phyloP scores from a whole-genome alignment of 2,888 invertebrate species.

The Graphium colonna region DNA sequence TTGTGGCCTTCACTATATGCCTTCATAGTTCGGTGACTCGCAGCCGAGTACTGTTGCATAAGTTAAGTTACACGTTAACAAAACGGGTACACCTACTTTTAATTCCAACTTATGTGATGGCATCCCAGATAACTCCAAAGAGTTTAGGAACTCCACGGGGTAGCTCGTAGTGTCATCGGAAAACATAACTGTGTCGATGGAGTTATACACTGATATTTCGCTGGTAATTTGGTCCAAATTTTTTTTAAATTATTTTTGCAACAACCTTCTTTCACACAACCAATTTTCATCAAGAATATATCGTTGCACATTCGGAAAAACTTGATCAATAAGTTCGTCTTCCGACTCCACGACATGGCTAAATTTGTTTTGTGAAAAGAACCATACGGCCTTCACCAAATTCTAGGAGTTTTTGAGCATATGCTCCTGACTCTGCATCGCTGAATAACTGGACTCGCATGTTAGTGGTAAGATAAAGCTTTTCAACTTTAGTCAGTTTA shows the following conservation, averaged over 20 bases:
- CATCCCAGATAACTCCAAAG: slow-evolving; percentile 33
- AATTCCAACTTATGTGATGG: slow-evolving; percentile 30
- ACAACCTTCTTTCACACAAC: slow-evolving; percentile 32
- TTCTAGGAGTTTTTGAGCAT: slow-evolving; percentile 29
- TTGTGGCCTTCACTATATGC: slow-evolving; percentile 18
- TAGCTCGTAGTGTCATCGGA: slow-evolving; percentile 21
- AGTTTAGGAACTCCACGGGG: slow-evolving; percentile 33
- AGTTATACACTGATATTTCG: slow-evolving; percentile 27
- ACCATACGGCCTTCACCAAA: slow-evolving; percentile 25
- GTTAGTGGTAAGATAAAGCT: slow-evolving; percentile 32
- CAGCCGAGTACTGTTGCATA: slow-evolving; percentile 29
- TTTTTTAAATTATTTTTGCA: slow-evolving; percentile 33
- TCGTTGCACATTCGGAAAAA: slow-evolving; percentile 32
- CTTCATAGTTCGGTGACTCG: slow-evolving; percentile 25
- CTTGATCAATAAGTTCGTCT: slow-evolving; percentile 27
- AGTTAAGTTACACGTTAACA: slow-evolving; percentile 31
- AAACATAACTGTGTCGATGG: slow-evolving; percentile 30
- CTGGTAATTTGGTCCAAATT: slow-evolving; percentile 28
- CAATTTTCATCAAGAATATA: slow-evolving; percentile 31
- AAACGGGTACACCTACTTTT: slow-evolving; percentile 30
- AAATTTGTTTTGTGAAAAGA: slow-evolving; percentile 31
- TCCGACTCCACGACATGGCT: slow-evolving; percentile 12
- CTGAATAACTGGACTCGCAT: slow-evolving; percentile 33
- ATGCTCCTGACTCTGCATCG: slow-evolving; percentile 27
- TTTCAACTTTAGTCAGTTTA: slow-evolving; percentile 28